Percentiles rank a stretch among this genome's conserved stretches.
These are phyloP conservation scores for Jordanella pulchra DNA, from an alignment of 2,797 vertebrate genomes.

Conservation along the genomic window DNA sequence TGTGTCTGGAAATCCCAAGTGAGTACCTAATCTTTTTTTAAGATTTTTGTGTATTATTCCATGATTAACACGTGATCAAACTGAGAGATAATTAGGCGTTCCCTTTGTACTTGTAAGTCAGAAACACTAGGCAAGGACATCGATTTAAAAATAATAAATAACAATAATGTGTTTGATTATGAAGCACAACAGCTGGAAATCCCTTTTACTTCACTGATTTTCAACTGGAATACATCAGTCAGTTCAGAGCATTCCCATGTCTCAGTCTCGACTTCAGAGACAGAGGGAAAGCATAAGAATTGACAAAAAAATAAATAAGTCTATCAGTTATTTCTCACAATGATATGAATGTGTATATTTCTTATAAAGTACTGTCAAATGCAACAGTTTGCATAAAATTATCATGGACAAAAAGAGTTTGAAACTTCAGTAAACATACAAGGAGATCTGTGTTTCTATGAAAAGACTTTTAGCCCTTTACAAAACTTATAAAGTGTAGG, in stretches of 20 bases:
- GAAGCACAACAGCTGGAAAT: too few relatives aligned
- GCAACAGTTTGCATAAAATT: not conserved
- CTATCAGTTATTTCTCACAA: not conserved
- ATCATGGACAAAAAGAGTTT: conserved; percentile 6
- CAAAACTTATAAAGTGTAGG: not conserved
- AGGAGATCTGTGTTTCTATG: not conserved
- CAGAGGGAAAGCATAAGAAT: conserved; percentile 27
- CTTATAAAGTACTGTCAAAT: not conserved
- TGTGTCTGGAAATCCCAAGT: conserved; percentile 89
- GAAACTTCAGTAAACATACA: not conserved
- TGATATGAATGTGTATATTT: not conserved
- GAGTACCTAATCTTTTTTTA: conserved; percentile 74
- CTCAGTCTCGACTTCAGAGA: not conserved
- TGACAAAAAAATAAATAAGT: not conserved
- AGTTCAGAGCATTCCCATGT: not conserved
- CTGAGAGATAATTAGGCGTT: conserved; percentile 24
- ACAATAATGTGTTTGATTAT: too few relatives aligned
- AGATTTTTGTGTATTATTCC: not conserved
- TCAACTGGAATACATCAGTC: too few relatives aligned
- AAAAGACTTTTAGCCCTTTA: not conserved
- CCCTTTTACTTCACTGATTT: too few relatives aligned
- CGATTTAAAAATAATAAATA: too few relatives aligned
- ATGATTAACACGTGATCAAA: not conserved
- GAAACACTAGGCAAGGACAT: not conserved
- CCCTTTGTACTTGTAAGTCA: not conserved